Evolutionary conservation across 1,140 invertebrate species (phyloP).

Genomic region (Calycopis cecrops): DNA sequence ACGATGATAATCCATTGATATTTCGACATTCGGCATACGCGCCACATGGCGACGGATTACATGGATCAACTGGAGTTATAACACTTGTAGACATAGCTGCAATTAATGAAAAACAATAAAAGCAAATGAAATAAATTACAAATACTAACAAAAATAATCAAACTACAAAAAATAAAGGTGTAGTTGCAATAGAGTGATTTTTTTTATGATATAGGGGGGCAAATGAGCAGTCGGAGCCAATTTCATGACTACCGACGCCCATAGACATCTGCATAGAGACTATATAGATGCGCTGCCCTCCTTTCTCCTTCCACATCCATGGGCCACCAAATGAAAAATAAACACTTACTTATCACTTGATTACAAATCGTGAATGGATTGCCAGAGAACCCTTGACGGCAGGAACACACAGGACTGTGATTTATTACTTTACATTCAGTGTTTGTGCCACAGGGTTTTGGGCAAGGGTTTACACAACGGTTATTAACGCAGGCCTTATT

Average conservation of each 20-base stretch:
- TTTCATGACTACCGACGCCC: no score
- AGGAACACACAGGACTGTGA: constrained; percentile 78
- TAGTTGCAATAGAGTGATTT: neutral
- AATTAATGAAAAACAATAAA: constrained; percentile 24
- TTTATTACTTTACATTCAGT: constrained; percentile 75
- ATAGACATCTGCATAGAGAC: no score
- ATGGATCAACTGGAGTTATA: constrained; percentile 77
- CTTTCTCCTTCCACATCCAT: no score
- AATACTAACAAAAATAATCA: neutral
- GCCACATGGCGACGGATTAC: constrained; percentile 87
- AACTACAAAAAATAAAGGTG: neutral
- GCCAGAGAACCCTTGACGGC: constrained; percentile 75
- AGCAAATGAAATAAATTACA: constrained; percentile 3
- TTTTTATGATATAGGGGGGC: no score
- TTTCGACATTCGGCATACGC: constrained; percentile 83
- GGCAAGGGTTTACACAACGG: constrained; percentile 79
- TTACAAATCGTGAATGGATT: constrained; percentile 77
- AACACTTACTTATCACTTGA: constrained; percentile 77
- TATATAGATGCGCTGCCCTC: no score
- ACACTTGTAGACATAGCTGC: constrained; percentile 43
- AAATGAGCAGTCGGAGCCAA: no score
- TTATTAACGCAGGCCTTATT: constrained; percentile 79
- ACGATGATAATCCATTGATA: constrained; percentile 77
- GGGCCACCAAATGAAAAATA: constrained; percentile 13
- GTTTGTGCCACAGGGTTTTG: constrained; percentile 74